These are phyloP conservation scores for Mimachlamys varia DNA, from an alignment of 2,888 invertebrate genomes.

Conservation along the genomic window DNA sequence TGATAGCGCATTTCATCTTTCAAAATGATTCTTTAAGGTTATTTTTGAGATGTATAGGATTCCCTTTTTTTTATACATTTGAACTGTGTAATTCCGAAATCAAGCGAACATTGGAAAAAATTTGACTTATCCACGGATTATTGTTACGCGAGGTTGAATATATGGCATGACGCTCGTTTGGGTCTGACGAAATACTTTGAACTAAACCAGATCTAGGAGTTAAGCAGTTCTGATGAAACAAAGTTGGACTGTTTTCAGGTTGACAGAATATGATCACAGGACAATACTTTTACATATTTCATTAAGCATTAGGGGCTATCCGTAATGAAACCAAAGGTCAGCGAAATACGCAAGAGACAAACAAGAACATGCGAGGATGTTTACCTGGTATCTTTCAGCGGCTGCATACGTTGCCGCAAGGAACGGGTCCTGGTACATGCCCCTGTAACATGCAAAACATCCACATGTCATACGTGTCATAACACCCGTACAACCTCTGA, in stretches of 20 bases:
- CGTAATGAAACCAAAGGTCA: background rate
- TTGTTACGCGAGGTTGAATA: no score
- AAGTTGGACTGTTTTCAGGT: background rate
- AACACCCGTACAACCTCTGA: background rate
- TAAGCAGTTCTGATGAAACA: background rate
- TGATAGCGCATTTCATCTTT: no score
- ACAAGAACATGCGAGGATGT: slow-evolving; percentile 32
- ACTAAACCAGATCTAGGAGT: no score
- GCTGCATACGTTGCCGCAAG: slow-evolving; percentile 85
- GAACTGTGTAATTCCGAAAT: no score
- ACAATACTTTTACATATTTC: background rate
- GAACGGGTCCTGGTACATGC: slow-evolving; percentile 98
- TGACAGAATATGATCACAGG: background rate
- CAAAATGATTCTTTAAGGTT: no score
- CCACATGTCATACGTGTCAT: background rate
- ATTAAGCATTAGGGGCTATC: background rate
- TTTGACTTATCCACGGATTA: no score
- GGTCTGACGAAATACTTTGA: no score
- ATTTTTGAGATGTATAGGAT: no score
- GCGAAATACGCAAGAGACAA: background rate
- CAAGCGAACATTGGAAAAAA: no score
- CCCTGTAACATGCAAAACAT: slow-evolving; percentile 82
- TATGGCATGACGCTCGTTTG: no score
- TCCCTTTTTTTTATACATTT: no score
- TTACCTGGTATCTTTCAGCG: slow-evolving; percentile 76